Evolutionary conservation across 2,888 invertebrate species (phyloP), one percentile per base, ranked within the genome.

Genomic region (Stenotaenia linearis): DNA sequence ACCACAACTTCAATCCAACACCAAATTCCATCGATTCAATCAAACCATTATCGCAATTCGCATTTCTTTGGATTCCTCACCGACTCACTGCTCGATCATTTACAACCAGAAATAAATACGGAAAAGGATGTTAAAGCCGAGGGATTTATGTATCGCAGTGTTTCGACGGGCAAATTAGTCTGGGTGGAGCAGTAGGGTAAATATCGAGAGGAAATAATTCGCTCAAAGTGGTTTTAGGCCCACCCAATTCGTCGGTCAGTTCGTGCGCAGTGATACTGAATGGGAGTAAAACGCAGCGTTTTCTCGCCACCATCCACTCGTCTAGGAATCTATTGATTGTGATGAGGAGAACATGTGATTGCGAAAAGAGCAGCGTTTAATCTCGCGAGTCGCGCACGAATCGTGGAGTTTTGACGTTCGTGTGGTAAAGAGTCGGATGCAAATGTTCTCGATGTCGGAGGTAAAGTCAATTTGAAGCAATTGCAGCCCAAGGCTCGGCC

Each of bases 341-440:
- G 69, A 69, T 69, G 69, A 69, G 9, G 69, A 69, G 69, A 23
- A 69, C 69, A 69, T 69, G 69, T 69, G 69, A 69, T 69, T 23
- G 25, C 69, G 50, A 50, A 1, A 18, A 50, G 50, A 50, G 21
- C 50, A n/a, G 50, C 50, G 18, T 50, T 50, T 50, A 50, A 50
- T 50, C 50, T 50, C 7, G n/a, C 7, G 18, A 50, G 50, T 50
- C 50, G 18, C 50, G 50, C 50, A 50, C n/a, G 18, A 50, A 50
- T 50, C 50, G 50, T 50, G 18, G 21, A 50, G 18, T 50, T 4
- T 21, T 18, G 18, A 50, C 18, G 3, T 4, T 32, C 32, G 32
- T 32, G 4, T 6, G 18, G 50, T n/a, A 50, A 50, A 23, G 50
- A 69, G 69, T 25, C 4, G 23, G 25, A 69, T 50, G 28, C 69